Evolutionary conservation across 2,113 vertebrate genomes (phyloP), one percentile per base, ranked within the genome.

Genomic region (Calidris pugnax): DNA sequence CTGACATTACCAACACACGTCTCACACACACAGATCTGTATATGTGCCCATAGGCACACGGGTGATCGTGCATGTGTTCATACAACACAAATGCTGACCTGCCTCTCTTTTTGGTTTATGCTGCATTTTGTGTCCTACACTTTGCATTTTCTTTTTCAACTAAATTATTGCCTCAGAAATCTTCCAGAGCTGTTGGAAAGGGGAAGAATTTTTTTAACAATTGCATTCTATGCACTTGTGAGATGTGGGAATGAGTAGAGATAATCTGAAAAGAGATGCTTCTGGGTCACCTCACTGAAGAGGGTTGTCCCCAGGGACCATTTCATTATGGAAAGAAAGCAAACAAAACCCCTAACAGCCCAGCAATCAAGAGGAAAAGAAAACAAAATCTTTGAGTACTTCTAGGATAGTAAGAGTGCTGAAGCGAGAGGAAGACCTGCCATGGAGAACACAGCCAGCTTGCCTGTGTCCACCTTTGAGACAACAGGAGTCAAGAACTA

Each of bases 1-100:
- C 55, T 59, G 33, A 12, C 22, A 8, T 17, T 69, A 28, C 11
- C 57, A 76, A 14, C 35, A 45, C 28, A 6, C 0, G 13, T 20
- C 2, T n/a, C 41, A 5, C 24, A n/a, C 4, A 6, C 22, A 12
- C 37, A 15, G 7, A 21, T 3, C 35, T 24, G 20, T 53, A 2
- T 33, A 9, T 21, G 32, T 8, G 16, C 59, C 28, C 33, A 20
- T 7, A 66, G 50, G 23, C 1, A 9, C 10, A 43, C 0, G 1
- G 9, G 53, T 47, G 19, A n/a, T 28, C 0, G 0, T 17, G 27
- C 12, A 14, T 30, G 27, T 32, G 32, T 39, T 62, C 19, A 6
- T 16, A 27, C 19, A 51, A 32, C 20, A 71, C 33, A 35, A 73
- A 39, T 37, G 6, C 45, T 73, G 19, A 55, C 39, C 26, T 43